Base-by-base conservation (phyloP, 2,113 vertebrate genomes). In the Aplodontia rufa region DNA sequence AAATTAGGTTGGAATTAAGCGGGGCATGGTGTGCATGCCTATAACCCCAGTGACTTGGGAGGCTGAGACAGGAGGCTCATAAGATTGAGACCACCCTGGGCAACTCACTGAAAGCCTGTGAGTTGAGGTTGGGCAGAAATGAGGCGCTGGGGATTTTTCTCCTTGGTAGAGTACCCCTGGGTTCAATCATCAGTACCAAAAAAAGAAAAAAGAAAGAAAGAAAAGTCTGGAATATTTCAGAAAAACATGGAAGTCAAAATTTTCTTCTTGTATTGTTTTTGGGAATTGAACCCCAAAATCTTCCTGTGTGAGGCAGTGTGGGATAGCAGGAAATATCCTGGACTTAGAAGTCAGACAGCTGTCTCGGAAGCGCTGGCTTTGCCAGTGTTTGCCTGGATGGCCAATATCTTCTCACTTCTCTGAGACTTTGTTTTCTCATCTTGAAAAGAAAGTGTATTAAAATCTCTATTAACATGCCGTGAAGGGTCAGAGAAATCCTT, bases 371-470 rank as follows among this genome's bases (percentile, higher is more conserved):
- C 10, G n/a, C 55, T 83, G 30, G 30, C 37, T 87, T 93, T 85
- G 45, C 51, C 82, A 24, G 8, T 51, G 60, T 60, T 62, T 88
- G 49, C 14, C 64, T 78, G 19, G 26, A 26, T 45, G 9, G 58
- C 30, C 37, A 45, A 24, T 12, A 32, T 94, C n/a, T 90, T 58
- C 40, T 60, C 26, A 87, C 1, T 30, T 78, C 40, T 74, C 60
- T 84, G 37, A 91, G 28, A 91, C 86, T 55, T 86, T n/a, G n/a
- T 82, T 93, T 97, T 53, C n/a, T 90, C 7, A 64, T 86, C 30
- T 84, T 92, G 26, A 89, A 66, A 55, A 47, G 3, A 60, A 9
- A 17, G 4, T 5, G 8, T 20, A 49, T 76, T 74, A 28, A 87
- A 72, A 68, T 32, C 35, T 81, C 30, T 35, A 62, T 7, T 58